Percentiles rank a stretch among this genome's conserved stretches.
Evolutionary conservation across 92 coral and sea anemone species (phyloP).

Genomic region (Bergia puertoricense): DNA sequence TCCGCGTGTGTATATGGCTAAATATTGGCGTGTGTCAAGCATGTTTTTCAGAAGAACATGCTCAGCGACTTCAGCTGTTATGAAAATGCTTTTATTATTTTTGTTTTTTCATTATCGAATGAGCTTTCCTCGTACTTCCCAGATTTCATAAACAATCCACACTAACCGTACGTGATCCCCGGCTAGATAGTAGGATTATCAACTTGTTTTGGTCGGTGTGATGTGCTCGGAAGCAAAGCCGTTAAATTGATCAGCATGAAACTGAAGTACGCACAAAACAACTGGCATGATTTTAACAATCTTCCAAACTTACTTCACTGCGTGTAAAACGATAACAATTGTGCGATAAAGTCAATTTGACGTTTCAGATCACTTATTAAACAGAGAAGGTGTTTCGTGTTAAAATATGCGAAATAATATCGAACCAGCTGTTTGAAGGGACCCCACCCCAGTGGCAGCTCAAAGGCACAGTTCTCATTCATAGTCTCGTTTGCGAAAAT

Average conservation of each 20-base stretch:
- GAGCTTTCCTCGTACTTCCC: background rate
- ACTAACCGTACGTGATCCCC: slow-evolving; percentile 11
- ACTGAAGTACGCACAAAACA: background rate
- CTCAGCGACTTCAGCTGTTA: background rate
- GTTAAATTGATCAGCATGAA: slow-evolving; percentile 12
- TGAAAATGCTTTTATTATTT: background rate
- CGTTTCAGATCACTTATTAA: background rate
- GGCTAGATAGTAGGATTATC: background rate
- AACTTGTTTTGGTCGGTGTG: slow-evolving; percentile 13
- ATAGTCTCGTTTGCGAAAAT: background rate
- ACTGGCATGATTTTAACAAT: background rate
- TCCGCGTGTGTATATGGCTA: slow-evolving; percentile 26
- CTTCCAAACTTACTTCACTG: background rate
- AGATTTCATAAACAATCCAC: background rate
- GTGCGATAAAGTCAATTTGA: background rate
- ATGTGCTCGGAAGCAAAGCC: background rate
- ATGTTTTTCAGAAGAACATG: background rate
- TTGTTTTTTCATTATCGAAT: background rate
- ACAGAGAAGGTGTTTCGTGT: background rate
- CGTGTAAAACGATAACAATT: background rate
- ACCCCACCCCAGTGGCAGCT: slow-evolving; percentile 27
- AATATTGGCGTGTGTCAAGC: slow-evolving; percentile 37
- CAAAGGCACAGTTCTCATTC: background rate
- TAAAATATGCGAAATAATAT: slow-evolving; percentile 1
- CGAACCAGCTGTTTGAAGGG: slow-evolving; percentile 22